Conservation (phyloP, 2,888 invertebrate genomes). For the Amiota mariae region DNA sequence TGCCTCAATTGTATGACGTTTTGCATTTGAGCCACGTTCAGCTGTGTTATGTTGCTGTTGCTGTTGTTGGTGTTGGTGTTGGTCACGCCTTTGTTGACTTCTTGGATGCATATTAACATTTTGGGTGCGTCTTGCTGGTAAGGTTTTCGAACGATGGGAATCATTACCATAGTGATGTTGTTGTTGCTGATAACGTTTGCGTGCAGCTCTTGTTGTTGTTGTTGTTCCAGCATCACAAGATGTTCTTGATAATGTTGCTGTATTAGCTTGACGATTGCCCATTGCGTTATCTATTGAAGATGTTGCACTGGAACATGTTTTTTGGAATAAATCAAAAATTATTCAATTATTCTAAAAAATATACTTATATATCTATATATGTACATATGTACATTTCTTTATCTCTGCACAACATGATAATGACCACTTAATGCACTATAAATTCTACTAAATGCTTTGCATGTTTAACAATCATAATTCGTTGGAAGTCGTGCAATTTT, state of each 20-base stretch:
- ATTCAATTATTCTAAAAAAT: not conserved
- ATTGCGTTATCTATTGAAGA: not conserved
- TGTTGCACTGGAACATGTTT: not conserved
- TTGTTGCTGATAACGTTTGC: slow-evolving; percentile 58
- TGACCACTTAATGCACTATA: slow-evolving; percentile 24
- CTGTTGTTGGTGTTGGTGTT: no score
- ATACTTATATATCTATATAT: no score
- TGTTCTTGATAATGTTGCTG: slow-evolving; percentile 1
- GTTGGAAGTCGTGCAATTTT: not conserved
- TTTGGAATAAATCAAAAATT: slow-evolving; percentile 4
- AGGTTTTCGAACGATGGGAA: slow-evolving; percentile 61
- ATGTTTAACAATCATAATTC: not conserved
- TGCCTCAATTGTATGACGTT: slow-evolving; percentile 51
- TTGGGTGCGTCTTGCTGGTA: slow-evolving; percentile 55
- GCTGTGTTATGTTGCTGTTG: slow-evolving; percentile 24
- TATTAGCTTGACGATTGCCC: slow-evolving; percentile 18
- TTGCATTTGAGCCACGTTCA: slow-evolving; percentile 39
- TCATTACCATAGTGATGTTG: slow-evolving; percentile 51
- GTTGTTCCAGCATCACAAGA: not conserved
- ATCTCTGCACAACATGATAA: not conserved
- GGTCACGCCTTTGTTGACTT: not conserved
- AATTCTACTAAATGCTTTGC: slow-evolving; percentile 25
- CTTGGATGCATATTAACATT: slow-evolving; percentile 17
- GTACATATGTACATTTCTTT: not conserved
- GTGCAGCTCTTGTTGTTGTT: slow-evolving; percentile 45